Conservation (phyloP, 2,113 vertebrate species). For the Lipophrys pholis region DNA sequence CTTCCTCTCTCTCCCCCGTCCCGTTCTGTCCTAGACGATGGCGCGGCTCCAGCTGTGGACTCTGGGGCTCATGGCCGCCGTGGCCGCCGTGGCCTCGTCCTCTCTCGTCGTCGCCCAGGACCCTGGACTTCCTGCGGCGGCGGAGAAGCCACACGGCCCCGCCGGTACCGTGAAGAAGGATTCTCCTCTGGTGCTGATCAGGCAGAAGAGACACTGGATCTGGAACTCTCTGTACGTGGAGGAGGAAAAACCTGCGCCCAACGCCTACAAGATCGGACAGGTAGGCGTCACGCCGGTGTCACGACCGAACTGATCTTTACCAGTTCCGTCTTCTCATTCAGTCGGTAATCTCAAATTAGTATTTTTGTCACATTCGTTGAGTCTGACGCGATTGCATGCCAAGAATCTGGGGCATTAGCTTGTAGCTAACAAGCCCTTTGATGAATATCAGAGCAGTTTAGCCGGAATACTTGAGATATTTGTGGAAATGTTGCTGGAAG, state of each 20-base stretch:
- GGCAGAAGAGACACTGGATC: slow-evolving; percentile 89
- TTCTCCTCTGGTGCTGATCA: slow-evolving; percentile 47
- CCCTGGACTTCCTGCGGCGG: slow-evolving; percentile 20
- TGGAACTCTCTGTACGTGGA: slow-evolving; percentile 90
- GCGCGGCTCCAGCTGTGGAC: slow-evolving; percentile 57
- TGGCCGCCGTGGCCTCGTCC: slow-evolving; percentile 36
- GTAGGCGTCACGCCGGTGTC: slow-evolving; percentile 71
- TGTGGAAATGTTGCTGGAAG: background rate
- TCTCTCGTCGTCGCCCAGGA: slow-evolving; percentile 18
- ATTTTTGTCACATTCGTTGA: no score
- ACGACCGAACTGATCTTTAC: no score
- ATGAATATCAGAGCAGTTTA: slow-evolving; percentile 27
- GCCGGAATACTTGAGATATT: slow-evolving; percentile 8
- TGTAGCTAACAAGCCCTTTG: slow-evolving; percentile 34
- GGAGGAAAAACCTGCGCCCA: slow-evolving; percentile 79
- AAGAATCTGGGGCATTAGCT: slow-evolving; percentile 30
- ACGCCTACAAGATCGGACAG: slow-evolving; percentile 87
- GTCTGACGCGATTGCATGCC: no score
- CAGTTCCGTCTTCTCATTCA: background rate
- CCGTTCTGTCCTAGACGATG: slow-evolving; percentile 62
- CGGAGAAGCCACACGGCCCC: background rate
- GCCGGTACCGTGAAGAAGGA: slow-evolving; percentile 56
- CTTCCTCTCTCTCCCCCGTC: slow-evolving; percentile 12
- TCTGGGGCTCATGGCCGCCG: slow-evolving; percentile 38
- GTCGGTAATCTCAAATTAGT: background rate